Base-by-base conservation (phyloP, 2,113 vertebrate genomes). In the Hypocryptadius cinnamomeus region DNA sequence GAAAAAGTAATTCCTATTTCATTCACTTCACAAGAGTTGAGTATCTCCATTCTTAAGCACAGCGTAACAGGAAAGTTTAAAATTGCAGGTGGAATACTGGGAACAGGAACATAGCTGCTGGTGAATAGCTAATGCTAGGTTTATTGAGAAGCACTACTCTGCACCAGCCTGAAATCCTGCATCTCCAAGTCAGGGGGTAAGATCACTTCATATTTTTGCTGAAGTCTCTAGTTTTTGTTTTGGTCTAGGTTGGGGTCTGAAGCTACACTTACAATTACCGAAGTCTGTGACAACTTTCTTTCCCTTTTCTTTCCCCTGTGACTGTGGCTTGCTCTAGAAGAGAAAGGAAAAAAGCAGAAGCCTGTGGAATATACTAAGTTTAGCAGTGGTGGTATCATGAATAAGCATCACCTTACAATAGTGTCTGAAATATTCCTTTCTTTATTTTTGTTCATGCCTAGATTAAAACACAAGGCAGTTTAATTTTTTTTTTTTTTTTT, bases 321-420 rank as follows among this genome's bases (percentile, higher is more conserved):
- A 53, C 27, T 33, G 1, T 61, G 45, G 6, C 22, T 84, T 59
- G 6, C 13, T 66, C 35, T 73, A 80, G 65, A 91, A 70, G 8
- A 72, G 8, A 33, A 69, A 5, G 44, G 9, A 6, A 30, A 47
- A 37, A 28, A 39, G 18, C 24, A 72, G 22, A 61, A 85, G 3
- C 9, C 24, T 56, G 21, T 31, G n/a, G n/a, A 78, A 13, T n/a
- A 64, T 5, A 9, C 27, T 60, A 45, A 88, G 9, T 12, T 79
- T 48, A 73, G 21, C 22, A 66, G 42, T 21, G 16, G 3, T 8
- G 0, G 0, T 59, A 27, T 50, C 8, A 59, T 50, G 33, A 80
- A 50, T 88, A 70, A 86, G 3, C 14, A 48, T 83, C 39, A 66
- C 22, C 5, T 85, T 70, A 56, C 3, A 70, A 22, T 5, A 70